Evolutionary conservation across 2,797 vertebrate genomes (phyloP).

Genomic region (Cossypha caffra): DNA sequence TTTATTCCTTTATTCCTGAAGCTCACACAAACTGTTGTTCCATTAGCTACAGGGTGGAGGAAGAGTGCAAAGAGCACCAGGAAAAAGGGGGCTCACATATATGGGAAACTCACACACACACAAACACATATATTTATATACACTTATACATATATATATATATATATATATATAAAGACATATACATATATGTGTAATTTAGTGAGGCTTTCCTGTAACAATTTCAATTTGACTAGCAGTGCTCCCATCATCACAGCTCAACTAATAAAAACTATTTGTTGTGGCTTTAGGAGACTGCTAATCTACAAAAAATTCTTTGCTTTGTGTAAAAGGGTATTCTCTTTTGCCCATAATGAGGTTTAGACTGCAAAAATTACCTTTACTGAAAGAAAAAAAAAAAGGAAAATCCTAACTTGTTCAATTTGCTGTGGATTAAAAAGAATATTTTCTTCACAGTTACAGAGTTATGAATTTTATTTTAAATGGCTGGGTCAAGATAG

Average conservation of each 20-base stretch:
- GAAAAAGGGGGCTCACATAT: accelerated
- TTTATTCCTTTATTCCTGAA: not conserved
- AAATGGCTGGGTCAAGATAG: not conserved
- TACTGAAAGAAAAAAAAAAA: not conserved
- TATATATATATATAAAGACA: not conserved
- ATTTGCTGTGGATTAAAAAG: not conserved
- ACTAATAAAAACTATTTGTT: not conserved
- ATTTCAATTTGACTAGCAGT: not conserved
- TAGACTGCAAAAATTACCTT: not conserved
- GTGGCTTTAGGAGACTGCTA: not conserved
- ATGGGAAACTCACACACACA: not conserved
- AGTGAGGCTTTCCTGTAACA: not conserved
- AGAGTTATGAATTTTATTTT: not conserved
- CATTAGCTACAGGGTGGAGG: not conserved
- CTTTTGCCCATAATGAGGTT: not conserved
- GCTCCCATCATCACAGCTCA: not conserved
- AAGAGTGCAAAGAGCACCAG: not conserved
- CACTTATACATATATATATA: too few relatives aligned
- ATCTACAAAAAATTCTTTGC: not conserved
- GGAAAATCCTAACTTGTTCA: not conserved
- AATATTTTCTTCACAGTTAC: not conserved
- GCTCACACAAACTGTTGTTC: not conserved
- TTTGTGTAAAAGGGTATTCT: not conserved
- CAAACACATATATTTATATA: accelerated
- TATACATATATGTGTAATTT: too few relatives aligned